Conservation (phyloP, 2,113 vertebrate genomes). For the Blennius ocellaris region DNA sequence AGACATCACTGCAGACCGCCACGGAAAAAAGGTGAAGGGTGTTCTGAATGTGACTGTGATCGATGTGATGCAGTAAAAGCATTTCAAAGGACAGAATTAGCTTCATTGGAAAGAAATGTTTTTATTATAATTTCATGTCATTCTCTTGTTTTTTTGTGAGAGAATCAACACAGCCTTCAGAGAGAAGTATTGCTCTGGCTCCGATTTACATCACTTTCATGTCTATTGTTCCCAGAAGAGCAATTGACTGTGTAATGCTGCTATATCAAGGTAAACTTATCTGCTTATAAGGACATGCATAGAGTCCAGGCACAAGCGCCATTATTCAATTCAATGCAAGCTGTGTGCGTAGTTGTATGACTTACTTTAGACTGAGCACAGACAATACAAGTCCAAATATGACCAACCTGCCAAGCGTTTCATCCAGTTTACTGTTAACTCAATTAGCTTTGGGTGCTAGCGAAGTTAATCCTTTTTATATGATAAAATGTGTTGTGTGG, state of each 20-base stretch:
- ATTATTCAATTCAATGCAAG: not conserved
- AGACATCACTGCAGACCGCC: constrained; percentile 27
- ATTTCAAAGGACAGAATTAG: constrained; percentile 26
- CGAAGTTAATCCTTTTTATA: no score
- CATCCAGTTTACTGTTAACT: no score
- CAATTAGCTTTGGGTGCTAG: no score
- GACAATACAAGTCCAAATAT: no score
- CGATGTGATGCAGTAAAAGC: constrained; percentile 27
- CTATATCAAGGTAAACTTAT: constrained; percentile 18
- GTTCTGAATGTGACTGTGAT: constrained; percentile 44
- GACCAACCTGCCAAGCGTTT: no score
- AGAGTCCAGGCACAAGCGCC: not conserved
- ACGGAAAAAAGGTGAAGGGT: constrained; percentile 21
- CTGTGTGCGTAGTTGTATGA: not conserved
- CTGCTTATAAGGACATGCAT: constrained; percentile 13
- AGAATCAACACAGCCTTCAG: constrained; percentile 9
- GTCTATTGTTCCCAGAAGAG: constrained; percentile 48
- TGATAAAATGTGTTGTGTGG: no score
- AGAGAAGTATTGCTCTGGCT: constrained; percentile 1
- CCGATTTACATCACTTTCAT: constrained; percentile 40
- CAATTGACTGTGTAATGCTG: constrained; percentile 26
- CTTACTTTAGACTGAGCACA: not conserved
- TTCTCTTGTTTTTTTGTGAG: not conserved
- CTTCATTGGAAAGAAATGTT: constrained; percentile 29
- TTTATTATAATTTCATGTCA: constrained; percentile 25